A percentile compares a stretch with the other conserved stretches of the same genome.
phyloP scores from a whole-genome alignment of 1,140 invertebrate species.

The Campoletis sonorensis region DNA sequence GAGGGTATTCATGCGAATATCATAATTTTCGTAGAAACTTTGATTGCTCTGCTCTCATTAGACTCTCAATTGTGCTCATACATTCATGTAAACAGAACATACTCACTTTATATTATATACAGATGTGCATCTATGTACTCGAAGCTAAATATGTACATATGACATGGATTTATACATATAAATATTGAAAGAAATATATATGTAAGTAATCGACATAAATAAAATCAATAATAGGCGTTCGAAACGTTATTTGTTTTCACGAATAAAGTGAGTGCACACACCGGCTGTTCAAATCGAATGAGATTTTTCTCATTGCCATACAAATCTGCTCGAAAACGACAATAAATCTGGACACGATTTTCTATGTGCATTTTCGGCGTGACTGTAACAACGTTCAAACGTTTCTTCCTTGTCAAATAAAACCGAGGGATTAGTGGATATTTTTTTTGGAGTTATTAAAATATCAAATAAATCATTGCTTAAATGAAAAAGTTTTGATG shows the following conservation, averaged over 20 bases:
- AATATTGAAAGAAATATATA: no score
- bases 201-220: no score
- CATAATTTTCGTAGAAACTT: slow-evolving; percentile 13
- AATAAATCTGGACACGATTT: slow-evolving; percentile 12
- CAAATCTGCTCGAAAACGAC: not conserved
- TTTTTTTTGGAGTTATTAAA: no score
- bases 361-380: not conserved
- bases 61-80: not conserved
- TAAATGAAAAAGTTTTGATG: not conserved
- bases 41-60: not conserved
- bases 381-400: not conserved
- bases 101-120: not conserved
- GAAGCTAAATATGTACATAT: not conserved
- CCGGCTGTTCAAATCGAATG: not conserved
- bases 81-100: not conserved
- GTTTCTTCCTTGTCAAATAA: not conserved
- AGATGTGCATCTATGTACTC: not conserved
- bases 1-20: slow-evolving; percentile 1
- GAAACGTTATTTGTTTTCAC: not conserved
- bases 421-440: not conserved
- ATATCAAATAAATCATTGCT: not conserved
- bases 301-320: not conserved
- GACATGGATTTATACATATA: not conserved
- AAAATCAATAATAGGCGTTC: not conserved
- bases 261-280: not conserved